phyloP scores from a whole-genome alignment of 2,888 invertebrate genomes.

The Mesorhabditis sp. region DNA sequence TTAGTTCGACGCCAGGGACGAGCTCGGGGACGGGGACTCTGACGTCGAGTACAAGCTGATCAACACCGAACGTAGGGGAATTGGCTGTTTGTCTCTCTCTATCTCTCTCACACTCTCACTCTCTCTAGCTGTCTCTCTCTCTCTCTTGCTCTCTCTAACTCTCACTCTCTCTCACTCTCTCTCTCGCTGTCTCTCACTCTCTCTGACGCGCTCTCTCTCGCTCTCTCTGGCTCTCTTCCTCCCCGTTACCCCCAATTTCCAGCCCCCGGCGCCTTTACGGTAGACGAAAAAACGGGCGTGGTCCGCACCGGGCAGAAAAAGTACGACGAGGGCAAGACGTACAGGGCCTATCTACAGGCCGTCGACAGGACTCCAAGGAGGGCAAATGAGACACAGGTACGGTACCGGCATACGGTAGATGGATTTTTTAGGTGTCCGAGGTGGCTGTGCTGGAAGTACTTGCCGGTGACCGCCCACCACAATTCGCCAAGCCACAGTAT shows the following conservation, averaged over 20 bases:
- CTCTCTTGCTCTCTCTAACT: no score
- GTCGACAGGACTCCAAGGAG: constrained; percentile 33
- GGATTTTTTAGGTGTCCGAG: constrained; percentile 32
- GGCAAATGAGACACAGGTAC: constrained; percentile 1
- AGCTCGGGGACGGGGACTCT: constrained; percentile 72
- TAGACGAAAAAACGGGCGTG: constrained; percentile 43
- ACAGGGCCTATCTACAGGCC: constrained; percentile 46
- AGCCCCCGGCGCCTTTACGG: constrained; percentile 49
- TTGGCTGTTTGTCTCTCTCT: background rate
- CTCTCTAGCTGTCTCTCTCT: background rate
- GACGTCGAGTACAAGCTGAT: constrained; percentile 48
- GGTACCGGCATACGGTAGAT: background rate
- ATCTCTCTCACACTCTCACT: no score
- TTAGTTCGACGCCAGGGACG: constrained; percentile 84
- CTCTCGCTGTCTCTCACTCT: no score
- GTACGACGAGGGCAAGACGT: constrained; percentile 39
- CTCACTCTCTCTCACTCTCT: no score
- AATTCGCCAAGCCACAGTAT: constrained; percentile 92
- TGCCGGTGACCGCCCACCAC: constrained; percentile 84
- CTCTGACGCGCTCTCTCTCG: no score
- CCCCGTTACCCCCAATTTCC: background rate
- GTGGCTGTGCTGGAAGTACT: constrained; percentile 57
- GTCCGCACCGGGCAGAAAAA: constrained; percentile 43
- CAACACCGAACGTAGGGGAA: constrained; percentile 49
- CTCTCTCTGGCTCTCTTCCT: background rate